Evolutionary conservation across 2,888 invertebrate genomes (phyloP).

Genomic region (Hyposoter didymator): DNA sequence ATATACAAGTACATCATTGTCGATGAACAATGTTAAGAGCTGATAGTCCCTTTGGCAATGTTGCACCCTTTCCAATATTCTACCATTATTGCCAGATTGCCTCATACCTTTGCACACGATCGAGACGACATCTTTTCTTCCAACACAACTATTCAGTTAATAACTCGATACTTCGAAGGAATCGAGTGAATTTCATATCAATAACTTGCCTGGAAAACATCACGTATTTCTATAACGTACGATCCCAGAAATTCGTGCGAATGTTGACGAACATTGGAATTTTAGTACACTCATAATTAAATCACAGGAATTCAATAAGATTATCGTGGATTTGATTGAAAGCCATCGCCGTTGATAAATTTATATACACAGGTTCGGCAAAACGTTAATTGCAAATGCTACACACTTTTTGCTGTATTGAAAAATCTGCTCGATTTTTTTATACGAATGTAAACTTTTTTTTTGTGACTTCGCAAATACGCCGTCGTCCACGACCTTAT

Average conservation of each 20-base stretch:
- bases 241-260: neutral
- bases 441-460: no score
- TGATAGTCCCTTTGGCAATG: conserved; percentile 19
- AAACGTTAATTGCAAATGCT: neutral
- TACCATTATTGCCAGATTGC: conserved; percentile 10
- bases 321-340: neutral
- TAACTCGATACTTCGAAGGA: conserved; percentile 2
- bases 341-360: neutral
- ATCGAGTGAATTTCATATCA: neutral
- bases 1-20: neutral
- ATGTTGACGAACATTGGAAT: neutral
- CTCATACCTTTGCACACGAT: neutral
- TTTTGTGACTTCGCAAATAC: no score
- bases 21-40: neutral
- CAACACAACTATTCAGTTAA: conserved; percentile 4
- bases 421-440: no score
- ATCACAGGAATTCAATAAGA: neutral
- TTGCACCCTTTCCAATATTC: conserved; percentile 17
- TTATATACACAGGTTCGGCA: neutral
- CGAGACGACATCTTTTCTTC: neutral
- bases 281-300: neutral
- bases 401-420: neutral
- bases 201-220: neutral
- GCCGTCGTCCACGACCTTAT: no score
- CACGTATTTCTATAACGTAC: neutral